Conservation (phyloP, 1,140 invertebrate genomes). For the Drosophila prosaltans region DNA sequence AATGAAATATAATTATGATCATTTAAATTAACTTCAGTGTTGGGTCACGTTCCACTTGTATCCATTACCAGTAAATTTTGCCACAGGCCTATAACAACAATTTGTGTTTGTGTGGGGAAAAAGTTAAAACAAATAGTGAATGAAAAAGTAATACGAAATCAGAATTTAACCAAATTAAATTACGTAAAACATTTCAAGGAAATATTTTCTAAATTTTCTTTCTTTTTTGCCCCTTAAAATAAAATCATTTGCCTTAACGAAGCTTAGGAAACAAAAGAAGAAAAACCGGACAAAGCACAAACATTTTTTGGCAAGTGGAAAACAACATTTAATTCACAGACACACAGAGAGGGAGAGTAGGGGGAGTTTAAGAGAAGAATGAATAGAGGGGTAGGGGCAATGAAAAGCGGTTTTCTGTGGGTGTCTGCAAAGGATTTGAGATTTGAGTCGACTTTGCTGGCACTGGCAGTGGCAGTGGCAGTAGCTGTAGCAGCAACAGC, state of each 20-base stretch:
- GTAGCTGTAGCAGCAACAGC: constrained; percentile 12
- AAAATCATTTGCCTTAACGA: constrained; percentile 26
- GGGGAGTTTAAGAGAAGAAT: neutral
- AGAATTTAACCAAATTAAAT: neutral
- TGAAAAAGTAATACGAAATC: neutral
- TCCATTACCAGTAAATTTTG: neutral
- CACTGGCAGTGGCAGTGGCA: constrained; percentile 29
- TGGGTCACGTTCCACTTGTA: neutral
- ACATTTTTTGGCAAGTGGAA: constrained; percentile 33
- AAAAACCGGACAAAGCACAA: constrained; percentile 15
- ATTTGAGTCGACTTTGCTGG: constrained; percentile 47
- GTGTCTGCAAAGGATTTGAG: constrained; percentile 35
- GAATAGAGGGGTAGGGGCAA: too few relatives aligned
- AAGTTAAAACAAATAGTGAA: neutral
- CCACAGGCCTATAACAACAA: neutral
- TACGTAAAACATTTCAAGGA: neutral
- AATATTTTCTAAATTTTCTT: neutral
- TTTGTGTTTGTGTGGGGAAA: neutral
- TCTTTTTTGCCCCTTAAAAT: too few relatives aligned
- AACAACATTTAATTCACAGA: constrained; percentile 47
- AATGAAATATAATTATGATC: constrained; percentile 6
- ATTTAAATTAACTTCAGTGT: neutral
- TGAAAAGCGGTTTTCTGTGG: neutral
- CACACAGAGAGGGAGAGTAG: constrained; percentile 26
- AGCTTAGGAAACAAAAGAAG: constrained; percentile 17